Conservation (phyloP, 2,113 vertebrate species). For the Catharus bicknelli region DNA sequence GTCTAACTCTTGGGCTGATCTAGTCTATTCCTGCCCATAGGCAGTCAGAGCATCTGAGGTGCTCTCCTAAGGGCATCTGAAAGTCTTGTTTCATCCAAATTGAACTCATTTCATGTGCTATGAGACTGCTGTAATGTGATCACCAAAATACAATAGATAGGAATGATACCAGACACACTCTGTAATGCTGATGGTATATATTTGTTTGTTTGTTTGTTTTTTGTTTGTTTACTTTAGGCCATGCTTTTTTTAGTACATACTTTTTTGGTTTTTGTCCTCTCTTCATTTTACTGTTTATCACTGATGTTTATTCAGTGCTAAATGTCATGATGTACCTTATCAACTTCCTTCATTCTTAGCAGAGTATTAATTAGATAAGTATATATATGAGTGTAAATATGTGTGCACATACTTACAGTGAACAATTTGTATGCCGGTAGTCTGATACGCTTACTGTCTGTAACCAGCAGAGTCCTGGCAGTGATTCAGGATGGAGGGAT, state of each 20-base stretch:
- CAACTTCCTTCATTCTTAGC: background rate
- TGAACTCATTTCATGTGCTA: background rate
- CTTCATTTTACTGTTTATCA: background rate
- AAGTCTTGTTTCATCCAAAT: background rate
- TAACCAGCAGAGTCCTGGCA: background rate
- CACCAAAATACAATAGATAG: background rate
- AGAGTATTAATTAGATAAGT: background rate
- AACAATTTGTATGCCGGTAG: background rate
- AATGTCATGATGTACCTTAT: background rate
- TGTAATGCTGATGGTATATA: background rate
- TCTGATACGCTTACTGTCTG: background rate
- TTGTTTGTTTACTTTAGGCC: background rate
- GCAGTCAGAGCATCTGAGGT: background rate
- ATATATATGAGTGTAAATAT: background rate
- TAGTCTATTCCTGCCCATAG: fast-evolving
- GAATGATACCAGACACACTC: background rate
- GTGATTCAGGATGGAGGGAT: background rate
- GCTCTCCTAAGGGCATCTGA: background rate
- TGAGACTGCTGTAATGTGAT: background rate
- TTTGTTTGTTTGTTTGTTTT: background rate
- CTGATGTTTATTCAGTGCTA: background rate
- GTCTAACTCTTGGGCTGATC: background rate
- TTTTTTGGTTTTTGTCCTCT: background rate
- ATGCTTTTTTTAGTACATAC: background rate
- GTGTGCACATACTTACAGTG: fast-evolving